These are phyloP conservation scores for Lathronympha strigana DNA, from an alignment of 2,888 invertebrate genomes.

Conservation along the genomic window DNA sequence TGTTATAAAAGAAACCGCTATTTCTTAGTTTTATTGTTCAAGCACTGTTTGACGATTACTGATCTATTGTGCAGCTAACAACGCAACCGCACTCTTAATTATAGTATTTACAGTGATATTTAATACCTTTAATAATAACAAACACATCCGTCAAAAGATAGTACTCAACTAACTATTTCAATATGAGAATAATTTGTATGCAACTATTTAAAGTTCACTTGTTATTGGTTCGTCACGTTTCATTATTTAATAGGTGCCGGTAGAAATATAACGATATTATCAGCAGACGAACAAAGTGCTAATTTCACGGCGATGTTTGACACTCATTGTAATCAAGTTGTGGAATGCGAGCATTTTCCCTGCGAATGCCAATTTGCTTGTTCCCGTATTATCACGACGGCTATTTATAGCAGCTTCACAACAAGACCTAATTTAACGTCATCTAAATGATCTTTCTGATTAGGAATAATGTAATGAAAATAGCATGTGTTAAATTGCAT, in stretches of 20 bases:
- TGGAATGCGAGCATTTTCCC: slow-evolving; percentile 7
- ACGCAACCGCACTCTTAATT: slow-evolving; percentile 1
- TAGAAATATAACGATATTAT: neutral
- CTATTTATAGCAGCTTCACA: slow-evolving; percentile 15
- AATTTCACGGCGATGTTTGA: slow-evolving; percentile 12
- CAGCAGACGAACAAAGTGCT: neutral
- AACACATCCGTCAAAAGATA: neutral
- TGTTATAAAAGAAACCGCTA: neutral
- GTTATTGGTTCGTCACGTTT: neutral
- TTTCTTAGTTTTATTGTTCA: neutral
- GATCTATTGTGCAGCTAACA: neutral
- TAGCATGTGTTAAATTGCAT: neutral
- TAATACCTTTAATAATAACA: slow-evolving; percentile 8
- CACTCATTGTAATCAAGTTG: neutral
- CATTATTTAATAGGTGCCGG: neutral
- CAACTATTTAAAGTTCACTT: neutral
- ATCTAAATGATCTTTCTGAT: slow-evolving; percentile 1
- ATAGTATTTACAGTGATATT: neutral
- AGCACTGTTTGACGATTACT: slow-evolving; percentile 1
- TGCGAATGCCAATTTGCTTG: slow-evolving; percentile 1
- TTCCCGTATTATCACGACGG: slow-evolving; percentile 9
- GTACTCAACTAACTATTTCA: too few relatives aligned
- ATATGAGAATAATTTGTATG: neutral
- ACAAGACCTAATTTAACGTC: slow-evolving; percentile 12
- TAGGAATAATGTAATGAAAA: neutral